Evolutionary conservation across 2,113 vertebrate species (phyloP).

Genomic region (Corvus moneduloides): DNA sequence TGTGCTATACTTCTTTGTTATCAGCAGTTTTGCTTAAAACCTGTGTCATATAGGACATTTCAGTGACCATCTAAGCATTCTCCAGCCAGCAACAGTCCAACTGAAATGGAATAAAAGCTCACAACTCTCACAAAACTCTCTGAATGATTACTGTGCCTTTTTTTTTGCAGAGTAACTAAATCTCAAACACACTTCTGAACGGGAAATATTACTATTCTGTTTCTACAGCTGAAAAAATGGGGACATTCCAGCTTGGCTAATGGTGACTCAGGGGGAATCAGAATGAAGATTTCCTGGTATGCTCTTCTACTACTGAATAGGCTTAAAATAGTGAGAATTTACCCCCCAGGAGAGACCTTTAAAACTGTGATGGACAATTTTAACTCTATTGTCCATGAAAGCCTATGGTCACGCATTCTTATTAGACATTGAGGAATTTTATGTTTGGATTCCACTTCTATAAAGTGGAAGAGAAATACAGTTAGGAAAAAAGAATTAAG

Average conservation of each 20-base stretch:
- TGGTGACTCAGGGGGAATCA: neutral
- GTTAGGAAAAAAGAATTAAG: slow-evolving; percentile 25
- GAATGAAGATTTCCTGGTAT: neutral
- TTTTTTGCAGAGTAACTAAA: neutral
- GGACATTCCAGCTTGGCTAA: neutral
- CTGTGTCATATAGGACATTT: neutral
- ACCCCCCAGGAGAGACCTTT: neutral
- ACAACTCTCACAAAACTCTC: neutral
- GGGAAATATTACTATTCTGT: neutral
- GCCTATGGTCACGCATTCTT: neutral
- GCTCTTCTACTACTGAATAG: neutral
- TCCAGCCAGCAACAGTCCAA: neutral
- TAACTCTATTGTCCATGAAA: neutral
- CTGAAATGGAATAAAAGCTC: neutral
- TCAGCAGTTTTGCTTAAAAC: neutral
- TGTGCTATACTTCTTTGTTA: neutral
- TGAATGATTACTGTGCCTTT: neutral
- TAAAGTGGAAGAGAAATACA: neutral
- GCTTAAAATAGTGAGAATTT: neutral
- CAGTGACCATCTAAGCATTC: neutral
- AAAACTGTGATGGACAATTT: slow-evolving; percentile 3
- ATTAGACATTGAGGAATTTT: slow-evolving; percentile 2
- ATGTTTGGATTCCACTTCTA: neutral
- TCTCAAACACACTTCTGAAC: neutral
- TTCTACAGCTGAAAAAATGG: neutral